Conservation (phyloP, 1,140 invertebrate genomes). For the Temnothorax curvispinosus region DNA sequence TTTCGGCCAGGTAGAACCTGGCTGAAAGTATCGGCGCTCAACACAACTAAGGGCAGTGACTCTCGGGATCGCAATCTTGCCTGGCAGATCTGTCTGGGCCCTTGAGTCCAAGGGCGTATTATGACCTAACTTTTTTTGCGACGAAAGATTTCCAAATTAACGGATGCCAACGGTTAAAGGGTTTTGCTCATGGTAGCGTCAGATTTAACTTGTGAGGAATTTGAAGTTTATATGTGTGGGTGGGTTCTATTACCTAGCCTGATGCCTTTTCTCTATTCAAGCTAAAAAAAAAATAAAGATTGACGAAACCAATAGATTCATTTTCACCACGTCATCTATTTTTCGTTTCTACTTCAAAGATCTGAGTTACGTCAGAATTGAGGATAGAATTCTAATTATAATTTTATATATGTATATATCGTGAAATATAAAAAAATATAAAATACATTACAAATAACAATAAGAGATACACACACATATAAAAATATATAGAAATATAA, state of each 20-base stretch:
- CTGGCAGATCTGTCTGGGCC: slow-evolving; percentile 75
- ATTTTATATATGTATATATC: neutral
- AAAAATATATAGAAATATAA: neutral
- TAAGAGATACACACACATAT: neutral
- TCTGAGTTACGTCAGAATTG: neutral
- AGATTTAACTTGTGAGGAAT: neutral
- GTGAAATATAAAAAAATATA: neutral
- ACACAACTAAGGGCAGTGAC: slow-evolving; percentile 77
- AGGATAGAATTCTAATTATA: neutral
- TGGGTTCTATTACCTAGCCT: no score
- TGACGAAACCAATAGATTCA: neutral
- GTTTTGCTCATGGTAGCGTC: neutral
- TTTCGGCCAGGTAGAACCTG: slow-evolving; percentile 48
- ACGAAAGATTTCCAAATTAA: slow-evolving; percentile 12
- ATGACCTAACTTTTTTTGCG: slow-evolving; percentile 38
- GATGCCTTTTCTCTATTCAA: neutral
- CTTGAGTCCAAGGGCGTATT: slow-evolving; percentile 76
- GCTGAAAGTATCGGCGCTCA: slow-evolving; percentile 56
- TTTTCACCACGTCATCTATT: neutral
- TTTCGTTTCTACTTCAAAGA: neutral
- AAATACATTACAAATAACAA: neutral
- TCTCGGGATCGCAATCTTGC: slow-evolving; percentile 76
- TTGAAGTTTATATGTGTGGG: neutral
- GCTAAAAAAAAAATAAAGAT: neutral
- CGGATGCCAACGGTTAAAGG: slow-evolving; percentile 14